Evolutionary conservation across 2,888 invertebrate species (phyloP), one percentile per base, ranked within the genome.

Genomic region (Lapara coniferarum): DNA sequence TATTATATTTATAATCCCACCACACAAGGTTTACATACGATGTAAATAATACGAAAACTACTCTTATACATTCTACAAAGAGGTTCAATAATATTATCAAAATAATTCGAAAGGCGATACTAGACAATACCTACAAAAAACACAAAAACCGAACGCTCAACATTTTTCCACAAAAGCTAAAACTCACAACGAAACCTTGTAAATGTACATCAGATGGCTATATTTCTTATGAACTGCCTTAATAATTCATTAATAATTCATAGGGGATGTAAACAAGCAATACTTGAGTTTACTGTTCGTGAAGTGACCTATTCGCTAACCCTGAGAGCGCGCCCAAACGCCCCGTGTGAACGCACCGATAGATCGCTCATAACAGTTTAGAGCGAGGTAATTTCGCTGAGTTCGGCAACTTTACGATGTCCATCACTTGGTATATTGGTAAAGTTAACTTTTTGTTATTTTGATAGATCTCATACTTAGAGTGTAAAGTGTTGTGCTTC

Each of bases 161-260:
- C 12, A 10, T 19, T 49, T 49, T 63, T 19, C 12, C 16, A 49
- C 63, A 63, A 63, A 63, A 63, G 49, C 63, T 6, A 63, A 49
- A 49, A 16, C 49, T 63, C 49, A 49, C 49, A 63, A 63, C 49
- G 63, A 63, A 63, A 63, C 63, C 49, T 7, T 19, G 63, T 49
- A 30, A 58, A 37, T 14, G 57, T 58, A 58, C 57, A 37, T 14
- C 63, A 63, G 49, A 63, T 49, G 63, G 49, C 63, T 63, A 63
- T 49, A 63, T 49, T 63, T 63, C 63, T 63, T 63, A 19, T 49
- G 49, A 46, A 63, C 49, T 63, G 63, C 63, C 63, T 63, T 63
- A 63, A 63, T 49, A 63, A 63, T 63, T 63, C 63, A 63, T 63
- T 63, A 63, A 63, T 49, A 63, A 63, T 63, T 63, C 63, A 63